phyloP scores from a whole-genome alignment of 2,113 vertebrate species.

The Callospermophilus lateralis region DNA sequence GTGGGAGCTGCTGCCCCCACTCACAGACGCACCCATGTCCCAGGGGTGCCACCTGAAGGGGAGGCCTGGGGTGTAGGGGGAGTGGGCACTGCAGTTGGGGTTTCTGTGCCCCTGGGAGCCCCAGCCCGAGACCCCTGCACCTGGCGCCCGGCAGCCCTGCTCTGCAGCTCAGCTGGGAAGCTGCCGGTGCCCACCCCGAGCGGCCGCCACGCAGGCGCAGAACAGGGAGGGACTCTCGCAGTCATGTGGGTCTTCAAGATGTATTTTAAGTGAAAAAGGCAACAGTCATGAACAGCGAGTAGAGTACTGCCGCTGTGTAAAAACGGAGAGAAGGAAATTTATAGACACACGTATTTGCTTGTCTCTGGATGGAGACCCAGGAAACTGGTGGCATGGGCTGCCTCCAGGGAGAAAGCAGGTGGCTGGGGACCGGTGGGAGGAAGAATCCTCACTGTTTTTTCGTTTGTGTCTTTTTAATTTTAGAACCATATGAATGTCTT shows the following conservation, averaged over 20 bases:
- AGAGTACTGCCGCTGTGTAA: conserved; percentile 29
- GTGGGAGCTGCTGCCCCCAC: background rate
- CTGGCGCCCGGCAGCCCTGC: background rate
- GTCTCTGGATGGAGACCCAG: conserved; percentile 70
- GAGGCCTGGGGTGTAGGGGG: background rate
- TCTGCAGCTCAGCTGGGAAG: background rate
- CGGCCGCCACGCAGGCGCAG: fast-evolving
- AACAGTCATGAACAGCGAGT: background rate
- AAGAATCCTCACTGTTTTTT: conserved; percentile 55
- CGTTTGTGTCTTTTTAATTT: conserved; percentile 72
- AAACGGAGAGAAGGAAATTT: conserved; percentile 47
- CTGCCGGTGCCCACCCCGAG: background rate
- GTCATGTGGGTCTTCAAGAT: conserved; percentile 8
- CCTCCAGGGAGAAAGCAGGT: conserved; percentile 70
- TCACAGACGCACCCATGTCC: too few species aligned
- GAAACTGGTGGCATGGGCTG: conserved; percentile 51
- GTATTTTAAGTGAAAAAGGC: conserved; percentile 60
- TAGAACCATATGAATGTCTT: conserved; percentile 66
- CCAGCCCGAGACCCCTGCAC: background rate
- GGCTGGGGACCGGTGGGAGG: conserved; percentile 71
- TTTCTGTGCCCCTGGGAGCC: background rate
- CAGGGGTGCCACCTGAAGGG: too few species aligned
- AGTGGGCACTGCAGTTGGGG: too few species aligned
- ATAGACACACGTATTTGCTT: conserved; percentile 56
- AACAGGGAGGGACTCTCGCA: background rate